phyloP scores from a whole-genome alignment of 2,888 invertebrate species.

The Tanytarsus gracilentus region DNA sequence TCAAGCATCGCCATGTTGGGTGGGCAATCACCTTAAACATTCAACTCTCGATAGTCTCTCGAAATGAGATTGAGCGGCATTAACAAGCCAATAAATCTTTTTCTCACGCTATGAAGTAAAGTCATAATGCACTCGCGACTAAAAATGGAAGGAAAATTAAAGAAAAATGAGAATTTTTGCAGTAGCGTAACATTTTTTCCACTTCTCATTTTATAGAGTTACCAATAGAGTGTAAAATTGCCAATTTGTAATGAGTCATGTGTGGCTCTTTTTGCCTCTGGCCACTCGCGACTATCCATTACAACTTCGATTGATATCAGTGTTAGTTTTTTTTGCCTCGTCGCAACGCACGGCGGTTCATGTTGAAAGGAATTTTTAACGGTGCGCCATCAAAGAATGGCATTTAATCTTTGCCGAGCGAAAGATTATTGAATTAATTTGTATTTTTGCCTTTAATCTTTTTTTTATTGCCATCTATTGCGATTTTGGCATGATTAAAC shows the following conservation, averaged over 20 bases:
- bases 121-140: conserved; percentile 18
- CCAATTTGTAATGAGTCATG: conserved; percentile 17
- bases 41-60: background rate
- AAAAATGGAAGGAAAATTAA: conserved; percentile 20
- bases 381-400: conserved; percentile 5
- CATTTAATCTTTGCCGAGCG: background rate
- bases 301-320: conserved; percentile 3
- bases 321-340: conserved; percentile 3
- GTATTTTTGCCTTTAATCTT: conserved; percentile 17
- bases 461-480: background rate
- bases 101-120: conserved; percentile 18
- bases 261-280: background rate
- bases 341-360: conserved; percentile 4
- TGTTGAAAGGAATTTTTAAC: conserved; percentile 2
- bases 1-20: no score
- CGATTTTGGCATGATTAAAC: conserved; percentile 10
- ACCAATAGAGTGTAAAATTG: conserved; percentile 8
- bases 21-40: no score
- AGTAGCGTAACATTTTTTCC: background rate
- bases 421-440: conserved; percentile 24
- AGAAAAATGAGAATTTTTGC: no score
- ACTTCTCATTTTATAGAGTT: background rate
- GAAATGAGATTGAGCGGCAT: no score
- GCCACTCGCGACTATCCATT: background rate
- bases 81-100: conserved; percentile 17